A percentile compares a stretch with the other conserved stretches of the same genome.
phyloP scores from a whole-genome alignment of 2,888 invertebrate genomes.

The Gymnocheta viridis region DNA sequence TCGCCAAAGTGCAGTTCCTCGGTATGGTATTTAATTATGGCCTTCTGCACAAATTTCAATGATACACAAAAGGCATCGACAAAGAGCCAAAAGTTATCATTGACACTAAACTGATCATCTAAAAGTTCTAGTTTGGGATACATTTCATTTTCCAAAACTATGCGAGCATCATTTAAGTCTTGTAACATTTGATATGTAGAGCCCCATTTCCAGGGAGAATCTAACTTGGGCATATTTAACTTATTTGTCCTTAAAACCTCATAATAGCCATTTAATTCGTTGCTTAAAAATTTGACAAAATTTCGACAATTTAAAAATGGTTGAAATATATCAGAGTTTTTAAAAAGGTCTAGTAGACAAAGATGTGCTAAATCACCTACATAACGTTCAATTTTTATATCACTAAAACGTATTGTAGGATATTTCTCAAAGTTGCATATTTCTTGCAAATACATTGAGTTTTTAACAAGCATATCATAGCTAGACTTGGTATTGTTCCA shows the following conservation, averaged over 20 bases:
- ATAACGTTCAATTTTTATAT: constrained; percentile 37
- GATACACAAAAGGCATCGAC: constrained; percentile 24
- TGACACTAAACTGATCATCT: constrained; percentile 4
- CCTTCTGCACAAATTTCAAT: constrained; percentile 26
- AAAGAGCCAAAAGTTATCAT: constrained; percentile 27
- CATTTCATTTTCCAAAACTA: neutral
- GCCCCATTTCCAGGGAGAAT: constrained; percentile 60
- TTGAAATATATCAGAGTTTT: constrained; percentile 41
- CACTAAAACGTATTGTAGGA: constrained; percentile 2
- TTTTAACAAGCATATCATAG: neutral
- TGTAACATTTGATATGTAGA: constrained; percentile 50
- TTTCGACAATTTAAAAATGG: constrained; percentile 44
- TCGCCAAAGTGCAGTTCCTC: constrained; percentile 36
- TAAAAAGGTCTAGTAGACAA: constrained; percentile 50
- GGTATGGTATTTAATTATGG: neutral
- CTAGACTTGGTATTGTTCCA: constrained; percentile 41
- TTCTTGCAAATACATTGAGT: constrained; percentile 32
- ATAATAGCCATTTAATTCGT: constrained; percentile 3
- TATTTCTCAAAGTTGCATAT: constrained; percentile 12
- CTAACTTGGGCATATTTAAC: constrained; percentile 36
- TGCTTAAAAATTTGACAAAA: constrained; percentile 28
- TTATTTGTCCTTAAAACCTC: constrained; percentile 29
- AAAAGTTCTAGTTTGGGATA: neutral
- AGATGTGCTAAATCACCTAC: constrained; percentile 29
- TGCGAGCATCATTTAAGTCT: constrained; percentile 4